Conservation (phyloP, 30 jellyfish, hydroid and myxozoan species). For the Aurelia aurita complex sp. Pacific region DNA sequence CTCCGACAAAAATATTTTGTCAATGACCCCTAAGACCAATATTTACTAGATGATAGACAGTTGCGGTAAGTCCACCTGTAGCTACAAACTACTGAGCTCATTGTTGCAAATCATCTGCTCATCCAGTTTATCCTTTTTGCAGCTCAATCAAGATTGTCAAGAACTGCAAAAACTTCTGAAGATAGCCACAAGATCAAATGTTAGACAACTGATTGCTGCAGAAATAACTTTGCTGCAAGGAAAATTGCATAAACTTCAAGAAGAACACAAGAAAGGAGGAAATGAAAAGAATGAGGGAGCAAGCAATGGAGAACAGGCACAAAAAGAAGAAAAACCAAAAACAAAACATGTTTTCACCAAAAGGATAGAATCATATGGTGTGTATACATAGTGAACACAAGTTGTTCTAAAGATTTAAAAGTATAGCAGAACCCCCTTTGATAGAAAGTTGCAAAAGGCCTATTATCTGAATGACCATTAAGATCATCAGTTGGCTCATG, state of each 20-base stretch:
- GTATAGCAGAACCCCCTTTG: too few relatives aligned
- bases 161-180: slow-evolving; percentile 72
- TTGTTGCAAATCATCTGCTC: too few relatives aligned
- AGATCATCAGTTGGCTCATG: too few relatives aligned
- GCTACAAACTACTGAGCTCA: too few relatives aligned
- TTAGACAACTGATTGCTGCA: slow-evolving; percentile 69
- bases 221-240: slow-evolving; percentile 71
- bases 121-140: not conserved
- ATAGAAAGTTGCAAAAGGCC: too few relatives aligned
- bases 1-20: too few relatives aligned
- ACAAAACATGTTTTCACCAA: slow-evolving; percentile 39
- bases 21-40: too few relatives aligned
- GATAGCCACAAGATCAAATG: slow-evolving; percentile 72
- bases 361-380: slow-evolving; percentile 54
- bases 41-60: too few relatives aligned
- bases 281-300: not conserved
- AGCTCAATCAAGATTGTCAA: slow-evolving; percentile 78
- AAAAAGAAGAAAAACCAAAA: slow-evolving; percentile 11
- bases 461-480: too few relatives aligned
- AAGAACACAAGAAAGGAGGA: slow-evolving; percentile 3
- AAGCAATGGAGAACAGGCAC: not conserved
- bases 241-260: slow-evolving; percentile 42
- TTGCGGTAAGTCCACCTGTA: too few relatives aligned
- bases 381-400: too few relatives aligned
- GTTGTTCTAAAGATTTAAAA: too few relatives aligned